Evolutionary conservation across 2,797 vertebrate species (phyloP).

Genomic region (Salarias fasciatus): DNA sequence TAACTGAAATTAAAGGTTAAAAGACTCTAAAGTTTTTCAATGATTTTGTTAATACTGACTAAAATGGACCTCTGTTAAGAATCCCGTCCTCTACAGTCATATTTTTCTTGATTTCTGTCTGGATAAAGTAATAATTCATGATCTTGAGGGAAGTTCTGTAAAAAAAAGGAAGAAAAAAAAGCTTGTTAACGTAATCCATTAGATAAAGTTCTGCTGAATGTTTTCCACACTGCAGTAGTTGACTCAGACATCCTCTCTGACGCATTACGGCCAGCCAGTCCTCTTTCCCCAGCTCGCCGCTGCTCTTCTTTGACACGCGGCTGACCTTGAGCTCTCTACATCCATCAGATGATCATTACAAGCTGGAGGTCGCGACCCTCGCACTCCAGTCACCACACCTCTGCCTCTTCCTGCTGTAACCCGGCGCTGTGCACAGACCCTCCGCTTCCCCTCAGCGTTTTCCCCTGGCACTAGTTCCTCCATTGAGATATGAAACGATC

Average conservation of each 20-base stretch:
- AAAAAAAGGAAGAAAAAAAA: no score
- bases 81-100: no score
- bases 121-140: no score
- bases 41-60: no score
- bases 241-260: constrained; percentile 2
- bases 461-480: constrained; percentile 48
- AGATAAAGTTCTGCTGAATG: constrained; percentile 1
- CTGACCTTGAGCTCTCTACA: constrained; percentile 73
- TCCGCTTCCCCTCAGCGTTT: constrained; percentile 55
- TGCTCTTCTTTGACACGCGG: constrained; percentile 62
- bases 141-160: no score
- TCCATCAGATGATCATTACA: constrained; percentile 84
- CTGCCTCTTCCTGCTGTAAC: constrained; percentile 59
- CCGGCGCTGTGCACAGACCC: constrained; percentile 37
- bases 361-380: constrained; percentile 72
- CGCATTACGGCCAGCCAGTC: not conserved
- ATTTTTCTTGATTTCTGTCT: no score
- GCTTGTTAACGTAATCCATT: not conserved
- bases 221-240: constrained; percentile 6
- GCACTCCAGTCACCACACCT: constrained; percentile 71
- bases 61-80: no score
- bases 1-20: no score
- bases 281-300: constrained; percentile 27
- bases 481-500: constrained; percentile 69
- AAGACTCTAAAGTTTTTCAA: no score